Evolutionary conservation across 2,797 vertebrate species (phyloP), one percentile per base, ranked within the genome.

Genomic region (Catostomus latipinnis): DNA sequence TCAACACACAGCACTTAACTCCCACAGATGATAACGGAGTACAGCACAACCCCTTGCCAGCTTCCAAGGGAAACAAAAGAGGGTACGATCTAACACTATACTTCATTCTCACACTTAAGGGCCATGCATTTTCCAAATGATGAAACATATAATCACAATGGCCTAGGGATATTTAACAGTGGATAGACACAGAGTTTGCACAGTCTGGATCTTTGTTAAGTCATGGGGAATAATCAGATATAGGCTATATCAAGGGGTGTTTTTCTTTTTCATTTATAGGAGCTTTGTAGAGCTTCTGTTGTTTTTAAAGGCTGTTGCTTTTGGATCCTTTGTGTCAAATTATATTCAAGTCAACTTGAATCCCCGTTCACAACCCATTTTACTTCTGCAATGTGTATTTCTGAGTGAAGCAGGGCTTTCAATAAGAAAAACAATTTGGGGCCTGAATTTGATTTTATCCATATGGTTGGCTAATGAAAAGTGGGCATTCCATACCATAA

Each of bases 11-110:
- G 81, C 81, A 86, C 88, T 88, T 86, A 81, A 91, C 89, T 86
- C 84, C 84, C 85, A 88, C 86, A 18, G 80, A 89, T 89, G 88
- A 89, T 85, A 90, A 85, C 86, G 87, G 86, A 85, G 85, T 84
- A 88, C 71, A 81, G 74, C 81, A 85, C 85, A 87, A 78, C 13
- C 68, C 88, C 60, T 54, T 67, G 81, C 88, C 85, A 88, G 85
- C 63, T 85, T 86, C 82, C 49, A 7, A 82, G 77, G 71, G 57
- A 84, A 81, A 82, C 54, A 80, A 78, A 70, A 74, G 57, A 34
- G 45, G 61, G 74, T 61, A 68, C 18, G 9, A 45, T 61, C 65
- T 22, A 81, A 65, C 65, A 49, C 72, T 49, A 76, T 48, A 61
- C 76, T 61, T 74, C 63, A 13, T 56, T 70, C 45, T 82, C 14